Conservation (phyloP, 2,888 invertebrate genomes). For the Unio delphinus region DNA sequence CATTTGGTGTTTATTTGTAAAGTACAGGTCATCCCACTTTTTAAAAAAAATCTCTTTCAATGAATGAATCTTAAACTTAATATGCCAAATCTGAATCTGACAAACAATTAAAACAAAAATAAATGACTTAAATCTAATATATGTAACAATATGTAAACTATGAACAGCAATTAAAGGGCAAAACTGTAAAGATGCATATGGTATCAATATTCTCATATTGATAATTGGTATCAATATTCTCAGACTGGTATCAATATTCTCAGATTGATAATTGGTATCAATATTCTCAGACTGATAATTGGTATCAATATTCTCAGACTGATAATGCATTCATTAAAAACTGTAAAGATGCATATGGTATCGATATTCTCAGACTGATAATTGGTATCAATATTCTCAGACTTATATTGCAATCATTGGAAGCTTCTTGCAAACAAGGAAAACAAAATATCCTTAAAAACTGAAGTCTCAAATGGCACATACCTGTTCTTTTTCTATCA, state of each 20-base stretch:
- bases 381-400: neutral
- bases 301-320: neutral
- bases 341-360: neutral
- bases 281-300: neutral
- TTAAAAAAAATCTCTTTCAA: no score
- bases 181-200: neutral
- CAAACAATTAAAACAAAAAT: no score
- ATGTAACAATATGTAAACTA: no score
- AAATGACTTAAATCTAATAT: no score
- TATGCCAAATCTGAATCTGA: no score
- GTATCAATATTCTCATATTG: neutral
- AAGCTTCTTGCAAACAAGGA: neutral
- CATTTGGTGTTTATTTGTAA: no score
- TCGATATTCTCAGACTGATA: neutral
- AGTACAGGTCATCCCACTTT: no score
- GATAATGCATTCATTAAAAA: no score
- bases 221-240: neutral
- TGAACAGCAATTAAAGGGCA: no score
- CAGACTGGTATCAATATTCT: neutral
- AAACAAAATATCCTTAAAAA: neutral
- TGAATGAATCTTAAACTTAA: no score
- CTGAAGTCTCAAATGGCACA: slow-evolving; percentile 1
- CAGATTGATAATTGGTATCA: neutral
- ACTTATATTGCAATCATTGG: neutral
- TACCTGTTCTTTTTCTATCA: slow-evolving; percentile 98